phyloP scores from a whole-genome alignment of 2,113 vertebrate genomes.

The Glaucomys volans region DNA sequence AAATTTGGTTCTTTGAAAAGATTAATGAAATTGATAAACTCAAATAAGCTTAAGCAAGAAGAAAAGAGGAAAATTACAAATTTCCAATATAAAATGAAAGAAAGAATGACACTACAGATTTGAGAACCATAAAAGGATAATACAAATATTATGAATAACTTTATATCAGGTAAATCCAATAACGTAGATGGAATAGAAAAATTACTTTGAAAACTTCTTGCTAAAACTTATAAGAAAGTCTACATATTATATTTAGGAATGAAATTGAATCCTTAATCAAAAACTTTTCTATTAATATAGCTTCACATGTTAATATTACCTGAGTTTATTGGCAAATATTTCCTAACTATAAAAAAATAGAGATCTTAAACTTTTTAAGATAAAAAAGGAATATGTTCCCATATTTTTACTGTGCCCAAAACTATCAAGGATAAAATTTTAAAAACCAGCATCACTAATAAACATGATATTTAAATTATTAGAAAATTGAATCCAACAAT shows the following conservation, averaged over 20 bases:
- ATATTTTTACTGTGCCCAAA: background rate
- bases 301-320: background rate
- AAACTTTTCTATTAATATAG: background rate
- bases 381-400: background rate
- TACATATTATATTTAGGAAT: background rate
- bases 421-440: background rate
- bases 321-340: conserved; percentile 9
- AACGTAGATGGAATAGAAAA: background rate
- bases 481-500: background rate
- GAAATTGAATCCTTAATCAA: background rate
- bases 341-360: background rate
- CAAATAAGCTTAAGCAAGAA: background rate
- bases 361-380: background rate
- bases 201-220: background rate
- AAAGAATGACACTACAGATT: background rate
- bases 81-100: background rate
- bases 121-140: background rate
- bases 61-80: background rate
- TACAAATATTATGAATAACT: background rate
- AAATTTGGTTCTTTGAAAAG: conserved; percentile 14
- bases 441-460: background rate
- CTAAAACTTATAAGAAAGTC: background rate
- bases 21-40: background rate
- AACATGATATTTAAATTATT: conserved; percentile 2
- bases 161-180: background rate